These are phyloP conservation scores for Aromia moschata DNA, from an alignment of 2,888 invertebrate genomes.

Conservation along the genomic window DNA sequence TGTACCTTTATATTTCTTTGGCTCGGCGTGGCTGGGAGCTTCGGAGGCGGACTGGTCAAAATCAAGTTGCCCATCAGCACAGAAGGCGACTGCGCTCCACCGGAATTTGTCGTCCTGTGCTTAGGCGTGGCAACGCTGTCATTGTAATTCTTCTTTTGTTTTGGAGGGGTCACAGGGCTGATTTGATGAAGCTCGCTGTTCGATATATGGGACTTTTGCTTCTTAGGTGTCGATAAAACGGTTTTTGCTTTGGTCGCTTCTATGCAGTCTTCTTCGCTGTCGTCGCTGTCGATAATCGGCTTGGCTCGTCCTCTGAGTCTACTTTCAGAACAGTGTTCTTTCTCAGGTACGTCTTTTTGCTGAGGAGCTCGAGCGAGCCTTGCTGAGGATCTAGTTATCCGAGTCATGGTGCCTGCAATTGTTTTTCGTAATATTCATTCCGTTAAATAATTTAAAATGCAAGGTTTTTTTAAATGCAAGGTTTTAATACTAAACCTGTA, in stretches of 20 bases:
- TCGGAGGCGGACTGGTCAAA: slow-evolving; percentile 31
- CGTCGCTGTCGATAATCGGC: slow-evolving; percentile 24
- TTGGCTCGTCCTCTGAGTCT: slow-evolving; percentile 15
- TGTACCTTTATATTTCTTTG: neutral
- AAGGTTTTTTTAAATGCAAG: neutral
- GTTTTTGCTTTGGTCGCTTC: neutral
- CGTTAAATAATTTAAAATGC: neutral
- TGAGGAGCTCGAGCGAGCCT: slow-evolving; percentile 18
- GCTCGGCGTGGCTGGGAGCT: neutral
- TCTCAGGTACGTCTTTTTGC: slow-evolving; percentile 6
- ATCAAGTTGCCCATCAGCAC: slow-evolving; percentile 33
- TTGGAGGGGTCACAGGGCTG: slow-evolving; percentile 56
- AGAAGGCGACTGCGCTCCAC: slow-evolving; percentile 31
- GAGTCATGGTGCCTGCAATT: no score
- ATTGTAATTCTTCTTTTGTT: slow-evolving; percentile 49
- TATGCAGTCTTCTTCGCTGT: slow-evolving; percentile 34
- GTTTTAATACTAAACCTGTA: no score
- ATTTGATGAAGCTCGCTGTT: slow-evolving; percentile 27
- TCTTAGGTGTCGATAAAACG: slow-evolving; percentile 15
- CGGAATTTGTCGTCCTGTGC: neutral
- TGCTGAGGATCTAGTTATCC: slow-evolving; percentile 35
- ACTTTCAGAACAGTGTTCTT: slow-evolving; percentile 6
- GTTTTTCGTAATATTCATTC: neutral
- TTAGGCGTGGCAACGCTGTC: slow-evolving; percentile 13
- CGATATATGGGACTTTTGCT: slow-evolving; percentile 29